Evolutionary conservation across 2,888 invertebrate genomes (phyloP), one percentile per base, ranked within the genome.

Genomic region (Helobdella robusta): DNA sequence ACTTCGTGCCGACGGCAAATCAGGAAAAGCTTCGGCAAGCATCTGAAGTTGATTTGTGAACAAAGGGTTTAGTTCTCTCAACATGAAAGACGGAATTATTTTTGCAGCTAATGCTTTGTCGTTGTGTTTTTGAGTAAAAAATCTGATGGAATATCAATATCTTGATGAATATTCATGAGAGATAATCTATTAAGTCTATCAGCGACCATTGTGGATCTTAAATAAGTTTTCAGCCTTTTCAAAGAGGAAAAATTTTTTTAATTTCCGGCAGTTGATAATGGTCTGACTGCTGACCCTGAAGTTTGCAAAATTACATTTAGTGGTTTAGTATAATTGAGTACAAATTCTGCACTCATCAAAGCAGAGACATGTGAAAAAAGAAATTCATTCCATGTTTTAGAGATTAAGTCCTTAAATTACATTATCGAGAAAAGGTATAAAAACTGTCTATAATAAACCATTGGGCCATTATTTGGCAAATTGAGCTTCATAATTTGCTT

Each of bases 11-110:
- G 4, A 2, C 28, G 52, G 52, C 52, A 52, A 52, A 28, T 52
- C 52, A 25, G 52, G 52, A 52, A 52, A 52, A 52, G 52, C n/a
- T 18, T 52, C 6, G 20, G 52, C 52, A 52, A 52, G 2, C 25
- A 2, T 23, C 20, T 1, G 2, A 3, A 52, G 52, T 5, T 52
- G 52, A 52, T 52, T 23, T 18, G 23, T 52, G 25, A 23, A 52
- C 52, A 23, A 52, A 25, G 52, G 23, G 11, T 40, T 40, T 40
- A 40, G 11, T 52, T 52, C 52, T 25, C 15, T 15, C 25, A 52
- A 25, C 52, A 52, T 23, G 28, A 52, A 15, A 5, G 52, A 52
- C 28, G 25, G 52, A 20, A 52, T 2, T 23, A 52, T 25, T 23
- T 52, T 52, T 25, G 52, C 20, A 15, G 52, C 52, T 28, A 52